Evolutionary conservation across 2,888 invertebrate species (phyloP), one percentile per base, ranked within the genome.

Genomic region (Oasisia sp.): DNA sequence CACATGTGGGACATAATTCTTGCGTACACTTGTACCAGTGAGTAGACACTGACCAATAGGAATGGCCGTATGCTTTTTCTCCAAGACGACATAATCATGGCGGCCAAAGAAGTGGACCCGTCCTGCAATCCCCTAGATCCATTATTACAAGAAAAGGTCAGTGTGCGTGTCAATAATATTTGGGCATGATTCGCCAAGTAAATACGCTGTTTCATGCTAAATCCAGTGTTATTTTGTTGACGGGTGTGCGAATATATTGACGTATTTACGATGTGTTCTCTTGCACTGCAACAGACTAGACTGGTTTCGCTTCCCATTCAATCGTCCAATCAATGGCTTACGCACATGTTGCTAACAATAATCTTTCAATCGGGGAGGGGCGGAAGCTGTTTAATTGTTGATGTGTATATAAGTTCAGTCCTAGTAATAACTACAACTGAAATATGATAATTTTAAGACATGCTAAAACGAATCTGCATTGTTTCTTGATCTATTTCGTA

Each of bases 41-140:
- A 74, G 74, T 74, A 74, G 27, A 74, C 74, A 74, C 74, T 74
- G 74, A 74, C 74, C 74, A 74, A 74, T 74, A 74, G 74, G 74
- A 74, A 74, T 74, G 74, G 74, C 74, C 74, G 74, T 74, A 74
- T 74, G 74, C n/a, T 74, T 74, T 74, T 74, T 74, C 74, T 74
- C 74, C 74, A 74, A 74, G 74, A 74, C 74, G 74, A 74, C 27
- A 74, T 74, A 74, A 74, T 74, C 74, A 93, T 93, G 93, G 92
- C 92, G 50, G 93, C 92, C n/a, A 50, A 91, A 50, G 93, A 93
- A 91, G 89, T 92, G 32, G 95, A 95, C 91, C 95, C 95, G 12
- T 94, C 94, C 44, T 95, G 95, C 93, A 95, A 95, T 93, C 95
- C 95, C n/a, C 94, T 95, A 89, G 95, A 95, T 93, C 94, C 95